A percentile compares a stretch with the other conserved stretches of the same genome.
Conservation (phyloP, 2,888 invertebrate genomes). For the Pristionchus entomophagus region DNA sequence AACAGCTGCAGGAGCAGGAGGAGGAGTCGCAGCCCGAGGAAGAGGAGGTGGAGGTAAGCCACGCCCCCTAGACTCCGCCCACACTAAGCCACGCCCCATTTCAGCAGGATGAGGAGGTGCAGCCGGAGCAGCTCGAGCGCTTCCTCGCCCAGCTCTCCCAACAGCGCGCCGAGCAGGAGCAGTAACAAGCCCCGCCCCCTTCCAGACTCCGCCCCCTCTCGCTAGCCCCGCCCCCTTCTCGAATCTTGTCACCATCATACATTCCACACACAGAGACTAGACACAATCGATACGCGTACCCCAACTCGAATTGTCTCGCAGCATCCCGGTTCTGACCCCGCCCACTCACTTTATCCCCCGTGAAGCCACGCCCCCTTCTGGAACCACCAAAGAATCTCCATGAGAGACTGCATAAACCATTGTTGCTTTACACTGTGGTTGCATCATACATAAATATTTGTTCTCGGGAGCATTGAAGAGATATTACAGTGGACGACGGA, state of each 20-base stretch:
- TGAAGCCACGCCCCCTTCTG: neutral
- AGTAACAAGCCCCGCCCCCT: conserved; percentile 3
- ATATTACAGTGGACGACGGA: no score
- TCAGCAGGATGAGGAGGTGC: neutral
- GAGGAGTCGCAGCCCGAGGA: neutral
- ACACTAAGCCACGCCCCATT: neutral
- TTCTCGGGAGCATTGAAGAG: no score
- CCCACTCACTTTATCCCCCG: neutral
- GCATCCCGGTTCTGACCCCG: neutral
- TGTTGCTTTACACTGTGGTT: conserved; percentile 9
- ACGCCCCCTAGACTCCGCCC: conserved; percentile 1
- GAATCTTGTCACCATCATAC: conserved; percentile 14
- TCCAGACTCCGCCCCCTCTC: neutral
- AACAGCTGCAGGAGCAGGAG: conserved; percentile 12
- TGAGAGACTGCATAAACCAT: conserved; percentile 25
- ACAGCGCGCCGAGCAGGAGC: neutral
- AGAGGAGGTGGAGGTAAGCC: neutral
- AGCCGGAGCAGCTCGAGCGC: conserved; percentile 30
- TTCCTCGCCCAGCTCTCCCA: conserved; percentile 6
- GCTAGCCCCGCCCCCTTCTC: conserved; percentile 14
- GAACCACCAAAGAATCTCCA: conserved; percentile 14
- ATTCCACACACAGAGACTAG: conserved; percentile 20
- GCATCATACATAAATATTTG: neutral
- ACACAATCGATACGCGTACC: neutral
- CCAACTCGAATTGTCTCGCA: neutral